phyloP scores from a whole-genome alignment of 2,113 vertebrate genomes.

The Lonchura striata region DNA sequence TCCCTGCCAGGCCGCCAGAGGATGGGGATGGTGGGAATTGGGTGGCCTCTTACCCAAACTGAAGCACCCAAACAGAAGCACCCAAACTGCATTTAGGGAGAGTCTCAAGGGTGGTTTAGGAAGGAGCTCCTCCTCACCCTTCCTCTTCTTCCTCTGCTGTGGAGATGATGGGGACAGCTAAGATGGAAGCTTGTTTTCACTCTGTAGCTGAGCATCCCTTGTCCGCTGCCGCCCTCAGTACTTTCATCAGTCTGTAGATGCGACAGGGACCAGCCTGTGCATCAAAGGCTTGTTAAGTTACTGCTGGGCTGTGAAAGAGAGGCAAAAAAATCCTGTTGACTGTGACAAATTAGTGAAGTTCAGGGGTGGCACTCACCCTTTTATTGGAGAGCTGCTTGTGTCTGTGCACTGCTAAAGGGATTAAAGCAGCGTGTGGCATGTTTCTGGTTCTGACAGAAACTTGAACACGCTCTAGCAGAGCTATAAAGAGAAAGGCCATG shows the following conservation, averaged over 20 bases:
- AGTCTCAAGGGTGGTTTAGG: neutral
- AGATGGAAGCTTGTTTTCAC: neutral
- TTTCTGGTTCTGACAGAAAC: slow-evolving; percentile 66
- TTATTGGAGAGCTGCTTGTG: slow-evolving; percentile 42
- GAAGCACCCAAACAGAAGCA: neutral
- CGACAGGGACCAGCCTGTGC: neutral
- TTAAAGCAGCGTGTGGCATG: slow-evolving; percentile 60
- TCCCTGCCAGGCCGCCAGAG: neutral
- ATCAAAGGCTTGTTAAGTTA: slow-evolving; percentile 64
- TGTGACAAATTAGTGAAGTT: slow-evolving; percentile 62
- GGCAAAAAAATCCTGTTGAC: slow-evolving; percentile 59
- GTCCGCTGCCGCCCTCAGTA: neutral
- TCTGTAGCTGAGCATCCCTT: neutral
- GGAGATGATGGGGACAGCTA: neutral
- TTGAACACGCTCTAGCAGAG: slow-evolving; percentile 56
- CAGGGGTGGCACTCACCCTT: slow-evolving; percentile 51
- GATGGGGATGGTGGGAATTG: neutral
- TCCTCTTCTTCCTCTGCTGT: neutral
- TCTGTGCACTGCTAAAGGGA: slow-evolving; percentile 51
- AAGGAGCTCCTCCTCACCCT: neutral
- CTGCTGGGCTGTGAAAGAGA: slow-evolving; percentile 46
- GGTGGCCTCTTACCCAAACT: neutral
- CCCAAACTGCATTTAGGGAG: neutral
- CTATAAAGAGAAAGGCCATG: slow-evolving; percentile 38
- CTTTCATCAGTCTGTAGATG: slow-evolving; percentile 13